A percentile compares a stretch with the other conserved stretches of the same genome.
These are phyloP conservation scores for Drosophila subpulchrella DNA, from an alignment of 1,140 invertebrate species.

Conservation along the genomic window DNA sequence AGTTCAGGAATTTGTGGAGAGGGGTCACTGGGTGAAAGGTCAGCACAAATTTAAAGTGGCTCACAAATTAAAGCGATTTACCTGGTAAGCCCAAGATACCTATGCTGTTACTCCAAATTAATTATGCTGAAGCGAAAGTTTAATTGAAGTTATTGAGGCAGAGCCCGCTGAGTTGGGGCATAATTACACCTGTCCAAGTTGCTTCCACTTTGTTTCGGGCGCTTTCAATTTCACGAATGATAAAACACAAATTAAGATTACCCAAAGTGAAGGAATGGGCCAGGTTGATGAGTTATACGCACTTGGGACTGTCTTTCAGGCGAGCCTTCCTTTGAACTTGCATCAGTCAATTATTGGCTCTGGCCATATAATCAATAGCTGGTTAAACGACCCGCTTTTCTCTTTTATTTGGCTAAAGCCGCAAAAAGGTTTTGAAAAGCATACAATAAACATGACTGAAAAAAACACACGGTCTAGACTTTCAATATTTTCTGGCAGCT, in stretches of 20 bases:
- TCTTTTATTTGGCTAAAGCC: constrained; percentile 57
- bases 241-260: constrained; percentile 71
- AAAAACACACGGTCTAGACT: constrained; percentile 17
- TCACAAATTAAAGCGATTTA: constrained; percentile 21
- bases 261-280: not conserved
- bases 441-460: constrained; percentile 36
- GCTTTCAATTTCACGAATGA: constrained; percentile 78
- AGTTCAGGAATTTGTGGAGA: constrained; percentile 29
- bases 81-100: constrained; percentile 1
- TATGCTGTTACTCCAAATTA: constrained; percentile 53
- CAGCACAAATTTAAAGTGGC: constrained; percentile 53
- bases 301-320: constrained; percentile 7
- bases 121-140: constrained; percentile 75
- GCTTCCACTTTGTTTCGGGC: constrained; percentile 54
- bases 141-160: constrained; percentile 72
- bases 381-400: constrained; percentile 48
- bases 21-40: constrained; percentile 35
- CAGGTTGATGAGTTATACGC: constrained; percentile 19
- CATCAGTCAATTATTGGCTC: constrained; percentile 57
- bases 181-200: constrained; percentile 81
- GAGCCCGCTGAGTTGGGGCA: constrained; percentile 36
- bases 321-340: constrained; percentile 26
- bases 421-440: constrained; percentile 60
- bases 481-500: constrained; percentile 1
- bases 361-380: constrained; percentile 62